A percentile compares a stretch with the other conserved stretches of the same genome.
Evolutionary conservation across 2,113 vertebrate species (phyloP).

Genomic region (Pseudopodoces humilis): DNA sequence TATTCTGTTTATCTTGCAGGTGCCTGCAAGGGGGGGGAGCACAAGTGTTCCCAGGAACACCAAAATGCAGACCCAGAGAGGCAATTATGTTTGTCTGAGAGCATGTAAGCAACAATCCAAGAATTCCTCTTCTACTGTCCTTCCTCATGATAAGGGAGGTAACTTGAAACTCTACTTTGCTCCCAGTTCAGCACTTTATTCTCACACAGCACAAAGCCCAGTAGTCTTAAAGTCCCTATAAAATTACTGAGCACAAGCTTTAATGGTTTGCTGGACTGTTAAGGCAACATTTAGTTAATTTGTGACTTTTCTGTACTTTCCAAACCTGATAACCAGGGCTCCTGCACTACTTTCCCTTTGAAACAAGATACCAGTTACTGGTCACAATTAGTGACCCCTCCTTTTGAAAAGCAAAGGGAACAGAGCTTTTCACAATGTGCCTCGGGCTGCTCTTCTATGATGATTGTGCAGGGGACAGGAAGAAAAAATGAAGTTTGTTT

Average conservation of each 20-base stretch:
- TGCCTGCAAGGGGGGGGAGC: neutral
- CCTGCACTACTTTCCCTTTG: neutral
- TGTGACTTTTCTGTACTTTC: neutral
- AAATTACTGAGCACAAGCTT: neutral
- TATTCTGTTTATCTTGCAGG: neutral
- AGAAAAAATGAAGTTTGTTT: neutral
- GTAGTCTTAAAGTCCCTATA: neutral
- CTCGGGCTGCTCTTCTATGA: neutral
- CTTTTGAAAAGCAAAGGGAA: neutral
- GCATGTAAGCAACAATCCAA: neutral
- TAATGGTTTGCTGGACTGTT: neutral
- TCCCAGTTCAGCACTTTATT: neutral
- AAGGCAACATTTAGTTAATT: neutral
- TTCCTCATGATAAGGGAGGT: neutral
- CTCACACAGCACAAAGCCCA: neutral
- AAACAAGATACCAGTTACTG: neutral
- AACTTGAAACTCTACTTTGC: neutral
- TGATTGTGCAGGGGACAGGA: accelerated
- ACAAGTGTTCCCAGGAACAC: neutral
- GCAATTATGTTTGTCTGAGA: neutral
- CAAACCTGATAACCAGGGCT: neutral
- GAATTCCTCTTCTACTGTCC: neutral
- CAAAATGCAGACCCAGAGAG: neutral
- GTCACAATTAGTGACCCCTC: neutral
- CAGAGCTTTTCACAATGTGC: neutral